These are phyloP conservation scores for Erpornis zantholeuca DNA, from an alignment of 2,113 vertebrate species.

Conservation along the genomic window DNA sequence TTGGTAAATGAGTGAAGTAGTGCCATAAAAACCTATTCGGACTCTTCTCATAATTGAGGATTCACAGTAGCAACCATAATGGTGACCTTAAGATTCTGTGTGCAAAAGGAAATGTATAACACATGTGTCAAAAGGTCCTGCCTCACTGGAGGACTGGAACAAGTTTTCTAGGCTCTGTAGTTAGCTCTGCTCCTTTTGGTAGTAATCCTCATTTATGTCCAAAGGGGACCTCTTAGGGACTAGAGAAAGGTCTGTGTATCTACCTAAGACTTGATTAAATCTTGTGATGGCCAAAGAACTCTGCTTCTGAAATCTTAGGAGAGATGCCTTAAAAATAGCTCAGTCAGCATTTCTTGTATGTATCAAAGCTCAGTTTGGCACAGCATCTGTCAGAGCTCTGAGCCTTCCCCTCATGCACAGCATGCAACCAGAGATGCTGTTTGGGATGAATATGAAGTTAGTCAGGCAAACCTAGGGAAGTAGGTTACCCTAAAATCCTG, in stretches of 20 bases:
- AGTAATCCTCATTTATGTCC: background rate
- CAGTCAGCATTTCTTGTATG: background rate
- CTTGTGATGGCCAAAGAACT: background rate
- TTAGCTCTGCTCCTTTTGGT: background rate
- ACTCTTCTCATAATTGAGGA: background rate
- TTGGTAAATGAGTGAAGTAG: background rate
- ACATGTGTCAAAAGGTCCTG: background rate
- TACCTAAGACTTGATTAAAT: background rate
- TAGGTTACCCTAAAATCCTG: background rate
- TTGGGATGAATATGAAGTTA: background rate
- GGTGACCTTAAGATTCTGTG: background rate
- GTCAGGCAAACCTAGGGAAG: background rate
- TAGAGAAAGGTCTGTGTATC: background rate
- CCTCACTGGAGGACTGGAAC: background rate
- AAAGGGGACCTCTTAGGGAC: background rate
- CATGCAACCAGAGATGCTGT: background rate
- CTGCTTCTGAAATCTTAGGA: background rate
- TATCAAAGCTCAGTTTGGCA: background rate
- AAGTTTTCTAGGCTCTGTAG: background rate
- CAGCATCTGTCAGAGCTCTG: background rate
- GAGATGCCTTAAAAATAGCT: background rate
- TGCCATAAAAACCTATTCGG: background rate
- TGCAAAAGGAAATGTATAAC: background rate
- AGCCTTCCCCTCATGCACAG: background rate
- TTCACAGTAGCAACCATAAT: background rate